Percentiles rank a stretch among this genome's conserved stretches.
Evolutionary conservation across 2,797 vertebrate species (phyloP).

Genomic region (Sitta carolinensis): DNA sequence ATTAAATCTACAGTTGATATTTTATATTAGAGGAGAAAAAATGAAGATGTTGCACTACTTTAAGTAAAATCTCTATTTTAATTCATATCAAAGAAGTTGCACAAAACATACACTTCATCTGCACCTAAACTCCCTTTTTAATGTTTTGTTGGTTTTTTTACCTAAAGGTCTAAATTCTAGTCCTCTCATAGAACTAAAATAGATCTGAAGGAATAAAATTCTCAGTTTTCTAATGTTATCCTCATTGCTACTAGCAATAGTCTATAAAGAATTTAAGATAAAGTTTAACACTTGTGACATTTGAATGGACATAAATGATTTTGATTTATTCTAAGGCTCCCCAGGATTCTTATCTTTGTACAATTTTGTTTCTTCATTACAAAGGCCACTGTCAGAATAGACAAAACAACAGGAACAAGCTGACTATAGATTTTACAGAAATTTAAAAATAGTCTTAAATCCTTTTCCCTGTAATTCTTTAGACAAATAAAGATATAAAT

Average conservation of each 20-base stretch:
- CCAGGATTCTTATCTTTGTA: background rate
- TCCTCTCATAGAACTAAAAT: background rate
- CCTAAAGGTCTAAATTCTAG: background rate
- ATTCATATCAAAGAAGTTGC: background rate
- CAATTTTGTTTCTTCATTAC: background rate
- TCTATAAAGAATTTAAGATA: background rate
- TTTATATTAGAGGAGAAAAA: background rate
- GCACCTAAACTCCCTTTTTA: background rate
- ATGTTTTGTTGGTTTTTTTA: background rate
- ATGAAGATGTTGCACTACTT: background rate
- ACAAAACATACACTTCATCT: background rate
- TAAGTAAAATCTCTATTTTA: background rate
- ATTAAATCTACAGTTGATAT: background rate
- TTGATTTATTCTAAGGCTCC: background rate
- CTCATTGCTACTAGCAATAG: background rate
- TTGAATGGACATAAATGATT: background rate
- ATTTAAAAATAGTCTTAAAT: background rate
- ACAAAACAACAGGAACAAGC: background rate
- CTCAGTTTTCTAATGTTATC: background rate
- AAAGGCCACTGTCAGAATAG: background rate
- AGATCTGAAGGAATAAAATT: background rate
- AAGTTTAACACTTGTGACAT: background rate
- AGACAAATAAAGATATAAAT: background rate
- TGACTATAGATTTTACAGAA: background rate
- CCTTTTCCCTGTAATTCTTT: background rate